phyloP scores from a whole-genome alignment of 1,140 invertebrate species.

The Parasteatoda tepidariorum region DNA sequence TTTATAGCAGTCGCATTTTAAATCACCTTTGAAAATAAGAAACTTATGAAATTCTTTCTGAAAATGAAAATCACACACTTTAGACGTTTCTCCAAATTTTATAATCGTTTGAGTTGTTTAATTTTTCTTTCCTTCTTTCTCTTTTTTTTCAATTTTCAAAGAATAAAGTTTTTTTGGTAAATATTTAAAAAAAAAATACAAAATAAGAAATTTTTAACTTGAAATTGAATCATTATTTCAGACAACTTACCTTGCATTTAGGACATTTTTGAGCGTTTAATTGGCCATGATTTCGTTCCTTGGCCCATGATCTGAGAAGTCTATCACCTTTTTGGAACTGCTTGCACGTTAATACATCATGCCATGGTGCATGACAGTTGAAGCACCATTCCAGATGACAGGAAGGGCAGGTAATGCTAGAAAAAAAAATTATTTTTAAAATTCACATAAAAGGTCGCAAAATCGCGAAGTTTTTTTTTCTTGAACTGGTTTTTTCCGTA shows the following conservation, averaged over 20 bases:
- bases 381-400: slow-evolving; percentile 70
- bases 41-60: too few relatives aligned
- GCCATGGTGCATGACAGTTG: slow-evolving; percentile 70
- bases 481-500: not conserved
- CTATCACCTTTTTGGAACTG: slow-evolving; percentile 69
- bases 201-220: too few relatives aligned
- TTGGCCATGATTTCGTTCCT: slow-evolving; percentile 67
- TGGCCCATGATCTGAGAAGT: slow-evolving; percentile 69
- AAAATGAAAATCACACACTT: too few relatives aligned
- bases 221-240: too few relatives aligned
- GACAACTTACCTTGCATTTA: slow-evolving; percentile 70
- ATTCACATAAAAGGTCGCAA: not conserved
- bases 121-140: too few relatives aligned
- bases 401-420: slow-evolving; percentile 65
- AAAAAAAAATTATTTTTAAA: not conserved
- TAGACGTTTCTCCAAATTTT: too few relatives aligned
- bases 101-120: too few relatives aligned
- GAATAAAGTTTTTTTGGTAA: too few relatives aligned
- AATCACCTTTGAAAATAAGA: too few relatives aligned
- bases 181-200: too few relatives aligned
- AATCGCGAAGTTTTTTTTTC: not conserved
- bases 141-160: too few relatives aligned
- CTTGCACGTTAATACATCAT: slow-evolving; percentile 68
- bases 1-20: too few relatives aligned
- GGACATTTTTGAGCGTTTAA: slow-evolving; percentile 71